Base-by-base conservation (phyloP, 2,888 invertebrate genomes). In the Callimorpha dominula region DNA sequence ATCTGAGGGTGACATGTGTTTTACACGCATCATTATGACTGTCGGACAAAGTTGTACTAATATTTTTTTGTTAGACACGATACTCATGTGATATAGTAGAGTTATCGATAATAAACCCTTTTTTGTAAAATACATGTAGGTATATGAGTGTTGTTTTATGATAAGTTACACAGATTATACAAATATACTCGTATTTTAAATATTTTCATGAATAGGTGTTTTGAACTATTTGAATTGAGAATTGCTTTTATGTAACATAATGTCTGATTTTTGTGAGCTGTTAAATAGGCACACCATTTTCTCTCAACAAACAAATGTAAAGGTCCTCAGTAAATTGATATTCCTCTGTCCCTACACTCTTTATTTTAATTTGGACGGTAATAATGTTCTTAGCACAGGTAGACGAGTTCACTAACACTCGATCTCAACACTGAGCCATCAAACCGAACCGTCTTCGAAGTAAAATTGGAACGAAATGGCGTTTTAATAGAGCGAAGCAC, bases 401-500 rank as follows among this genome's bases (percentile, higher is more conserved):
- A 40, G 63, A 50, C 77, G 81, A 83, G 74, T 83, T 82, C 72
- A 68, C 65, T 57, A 65, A 77, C 71, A 74, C 64, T 71, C 78
- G 72, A 85, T 76, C 65, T 80, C 77, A 64, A 77, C 74, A 43
- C 75, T 78, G 65, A 72, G 63, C 76, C 73, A 86, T 86, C 83
- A 85, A 79, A 82, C 63, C 72, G 70, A 76, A 82, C 80, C 78
- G 81, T 81, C 77, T 86, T 85, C 81, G 74, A 86, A 89, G 87
- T 88, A 86, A 88, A 90, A 89, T 88, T 90, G 90, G 89, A 90
- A 90, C 89, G 88, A 90, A 91, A 94, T 94, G 90, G 91, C 89
- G 90, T 94, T 94, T 94, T 95, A 94, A 95, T 95, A 94, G 94
- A 95, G 93, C 92, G 89, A 87, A 91, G 91, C 92, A 94, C 93